Conservation (phyloP, 1,140 invertebrate species). For the Odontomachus brunneus region DNA sequence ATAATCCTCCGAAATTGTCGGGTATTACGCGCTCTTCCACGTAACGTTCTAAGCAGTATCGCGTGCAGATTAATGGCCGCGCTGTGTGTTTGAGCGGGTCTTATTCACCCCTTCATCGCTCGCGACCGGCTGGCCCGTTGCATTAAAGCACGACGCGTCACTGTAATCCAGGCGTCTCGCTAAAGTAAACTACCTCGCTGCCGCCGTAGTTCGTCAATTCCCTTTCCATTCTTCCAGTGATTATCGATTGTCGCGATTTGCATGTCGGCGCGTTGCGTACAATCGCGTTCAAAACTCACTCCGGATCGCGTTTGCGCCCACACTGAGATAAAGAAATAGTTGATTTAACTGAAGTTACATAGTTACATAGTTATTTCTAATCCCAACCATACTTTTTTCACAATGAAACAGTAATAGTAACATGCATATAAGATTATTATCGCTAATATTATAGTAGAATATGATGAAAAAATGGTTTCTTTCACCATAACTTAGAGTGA, state of each 20-base stretch:
- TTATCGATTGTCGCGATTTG: slow-evolving; percentile 28
- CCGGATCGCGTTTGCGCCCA: neutral
- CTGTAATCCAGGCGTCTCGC: slow-evolving; percentile 58
- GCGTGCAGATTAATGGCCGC: slow-evolving; percentile 18
- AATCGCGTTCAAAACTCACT: slow-evolving; percentile 2
- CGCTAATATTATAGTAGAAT: too few relatives aligned
- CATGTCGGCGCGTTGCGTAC: slow-evolving; percentile 19
- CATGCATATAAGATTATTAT: too few relatives aligned
- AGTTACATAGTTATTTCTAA: too few relatives aligned
- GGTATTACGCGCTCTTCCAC: neutral
- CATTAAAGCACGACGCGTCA: slow-evolving; percentile 64
- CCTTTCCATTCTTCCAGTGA: slow-evolving; percentile 44
- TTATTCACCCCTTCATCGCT: slow-evolving; percentile 60
- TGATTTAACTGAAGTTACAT: too few relatives aligned
- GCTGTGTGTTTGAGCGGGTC: slow-evolving; percentile 43
- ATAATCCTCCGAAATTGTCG: too few relatives aligned
- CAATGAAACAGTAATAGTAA: too few relatives aligned
- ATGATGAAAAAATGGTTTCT: too few relatives aligned
- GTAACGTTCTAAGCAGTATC: neutral
- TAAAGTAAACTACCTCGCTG: slow-evolving; percentile 56
- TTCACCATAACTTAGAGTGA: too few relatives aligned
- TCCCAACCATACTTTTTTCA: too few relatives aligned
- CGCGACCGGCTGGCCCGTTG: slow-evolving; percentile 32
- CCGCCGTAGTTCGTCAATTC: slow-evolving; percentile 10
- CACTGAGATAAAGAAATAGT: too few relatives aligned